Conservation (phyloP, 2,113 vertebrate species). For the Xenopus laevis region DNA sequence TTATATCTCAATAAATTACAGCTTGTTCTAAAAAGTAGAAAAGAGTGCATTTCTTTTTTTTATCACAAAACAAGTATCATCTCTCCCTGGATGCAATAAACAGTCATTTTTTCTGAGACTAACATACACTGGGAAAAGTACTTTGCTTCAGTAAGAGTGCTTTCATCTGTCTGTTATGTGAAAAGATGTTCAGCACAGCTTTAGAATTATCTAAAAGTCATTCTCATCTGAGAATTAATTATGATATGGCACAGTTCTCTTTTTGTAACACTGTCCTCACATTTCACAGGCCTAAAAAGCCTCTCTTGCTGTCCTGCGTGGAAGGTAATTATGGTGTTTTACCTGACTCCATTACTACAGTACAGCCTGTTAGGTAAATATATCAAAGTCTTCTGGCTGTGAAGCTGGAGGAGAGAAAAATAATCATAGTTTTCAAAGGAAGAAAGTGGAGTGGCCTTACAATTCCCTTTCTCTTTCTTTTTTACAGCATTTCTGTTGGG, state of each 20-base stretch:
- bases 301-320: neutral
- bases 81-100: neutral
- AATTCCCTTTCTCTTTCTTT: too few species aligned
- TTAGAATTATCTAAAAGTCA: neutral
- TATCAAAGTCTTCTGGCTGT: neutral
- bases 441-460: neutral
- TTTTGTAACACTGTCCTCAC: neutral
- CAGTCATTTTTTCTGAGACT: neutral
- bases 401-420: neutral
- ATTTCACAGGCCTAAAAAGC: neutral
- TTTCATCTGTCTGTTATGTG: conserved; percentile 13
- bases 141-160: neutral
- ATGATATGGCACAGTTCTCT: neutral
- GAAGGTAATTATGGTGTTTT: neutral
- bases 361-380: neutral
- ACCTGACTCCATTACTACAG: neutral
- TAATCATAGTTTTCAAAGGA: neutral
- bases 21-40: conserved; percentile 7
- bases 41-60: conserved; percentile 14
- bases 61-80: conserved; percentile 24
- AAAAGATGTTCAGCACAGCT: neutral
- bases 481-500: too few species aligned
- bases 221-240: conserved; percentile 10
- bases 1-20: conserved; percentile 35
- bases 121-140: neutral